phyloP scores from a whole-genome alignment of 1,140 invertebrate species.

The Philaenus spumarius region DNA sequence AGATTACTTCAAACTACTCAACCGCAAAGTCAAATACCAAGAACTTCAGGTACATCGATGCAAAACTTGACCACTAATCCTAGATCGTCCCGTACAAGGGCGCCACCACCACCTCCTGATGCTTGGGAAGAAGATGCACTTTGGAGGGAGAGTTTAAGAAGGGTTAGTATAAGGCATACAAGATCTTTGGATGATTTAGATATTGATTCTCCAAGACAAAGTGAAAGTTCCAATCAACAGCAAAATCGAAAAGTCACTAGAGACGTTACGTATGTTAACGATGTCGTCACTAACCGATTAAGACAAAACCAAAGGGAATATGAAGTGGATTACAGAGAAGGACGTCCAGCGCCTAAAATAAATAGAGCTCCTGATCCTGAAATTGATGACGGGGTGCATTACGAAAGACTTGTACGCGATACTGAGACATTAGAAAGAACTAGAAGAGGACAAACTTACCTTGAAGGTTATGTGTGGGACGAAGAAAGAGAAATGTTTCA shows the following conservation, averaged over 20 bases:
- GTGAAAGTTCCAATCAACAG: background rate
- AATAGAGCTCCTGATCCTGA: conserved; percentile 9
- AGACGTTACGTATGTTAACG: conserved; percentile 68
- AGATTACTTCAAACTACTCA: conserved; percentile 27
- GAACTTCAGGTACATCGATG: conserved; percentile 12
- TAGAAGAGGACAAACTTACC: conserved; percentile 32
- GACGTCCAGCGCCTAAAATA: conserved; percentile 12
- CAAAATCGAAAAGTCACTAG: conserved; percentile 45
- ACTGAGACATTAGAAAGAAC: conserved; percentile 32
- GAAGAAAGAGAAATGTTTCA: conserved; percentile 38
- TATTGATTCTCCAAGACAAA: conserved; percentile 22
- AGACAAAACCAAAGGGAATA: conserved; percentile 24
- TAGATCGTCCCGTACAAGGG: conserved; percentile 17
- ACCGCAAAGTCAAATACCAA: conserved; percentile 18
- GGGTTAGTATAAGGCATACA: conserved; percentile 70
- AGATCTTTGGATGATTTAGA: conserved; percentile 73
- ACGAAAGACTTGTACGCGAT: conserved; percentile 38
- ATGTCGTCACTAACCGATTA: conserved; percentile 41
- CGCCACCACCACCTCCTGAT: conserved; percentile 41
- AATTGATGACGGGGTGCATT: conserved; percentile 31
- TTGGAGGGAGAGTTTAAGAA: conserved; percentile 69
- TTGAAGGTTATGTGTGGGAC: conserved; percentile 44
- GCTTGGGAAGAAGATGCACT: conserved; percentile 76
- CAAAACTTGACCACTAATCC: too few relatives aligned
- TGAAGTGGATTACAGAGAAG: conserved; percentile 31